Evolutionary conservation across 1,140 invertebrate genomes (phyloP), one percentile per base, ranked within the genome.

Genomic region (Sycobia sp.): DNA sequence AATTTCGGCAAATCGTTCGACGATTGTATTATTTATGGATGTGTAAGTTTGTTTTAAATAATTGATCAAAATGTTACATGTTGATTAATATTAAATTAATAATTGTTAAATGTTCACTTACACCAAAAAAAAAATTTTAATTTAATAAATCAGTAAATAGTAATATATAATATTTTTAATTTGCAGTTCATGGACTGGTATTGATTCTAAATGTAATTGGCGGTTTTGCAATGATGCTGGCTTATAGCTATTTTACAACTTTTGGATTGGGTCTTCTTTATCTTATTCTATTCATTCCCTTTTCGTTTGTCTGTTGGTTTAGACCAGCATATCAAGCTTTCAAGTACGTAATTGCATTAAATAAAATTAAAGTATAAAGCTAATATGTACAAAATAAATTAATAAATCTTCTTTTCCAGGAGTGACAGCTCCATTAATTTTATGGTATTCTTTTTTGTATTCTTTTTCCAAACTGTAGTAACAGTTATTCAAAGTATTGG

Each of bases 391-490:
- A 56, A 25, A 8, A 25, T 58, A 36, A 59, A 29, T 47, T 56
- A 22, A 55, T 60, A 60, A 16, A 57, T 54, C 60, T 73, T 72
- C 62, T 71, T 64, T 79, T 91, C 85, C 82, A 90, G 94, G 69
- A 94, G 90, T 74, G 97, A 99, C 83, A 98, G 95, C 72, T 99
- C 96, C 2, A 97, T 99, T 84, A 99, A 98, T 82, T 99, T 99
- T 79, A 99, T 99, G 94, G 92, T 99, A 25, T 99, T 98, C 85
- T 99, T 99, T 87, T 97, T 99, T 76, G 91, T 99, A 67, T 98
- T 98, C 82, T 96, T 98, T 84, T 95, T 97, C 83, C 97, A 99
- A 90, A 91, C 96, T 71, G 84, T 97, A 50, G 89, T 97, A 51
- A 91, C 91, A 41, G 76, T 93, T 47, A 87, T 98, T 41, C 94